A percentile compares a stretch with the other conserved stretches of the same genome.
Evolutionary conservation across 2,113 vertebrate species (phyloP).

Genomic region (Vulpes vulpes): DNA sequence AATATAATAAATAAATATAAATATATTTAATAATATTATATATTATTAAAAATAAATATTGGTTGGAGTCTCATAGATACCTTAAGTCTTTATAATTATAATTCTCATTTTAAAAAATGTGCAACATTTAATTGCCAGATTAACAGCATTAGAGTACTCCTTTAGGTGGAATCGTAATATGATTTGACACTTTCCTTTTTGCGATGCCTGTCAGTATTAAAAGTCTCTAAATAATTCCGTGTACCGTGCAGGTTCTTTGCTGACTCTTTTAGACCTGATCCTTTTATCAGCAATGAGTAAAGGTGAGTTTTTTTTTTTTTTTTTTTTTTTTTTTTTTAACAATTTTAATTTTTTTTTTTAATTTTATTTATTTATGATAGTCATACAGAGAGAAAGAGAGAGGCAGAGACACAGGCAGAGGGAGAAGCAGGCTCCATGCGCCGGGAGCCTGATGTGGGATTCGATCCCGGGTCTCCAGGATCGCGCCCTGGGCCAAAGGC

Average conservation of each 20-base stretch:
- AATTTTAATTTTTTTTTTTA: too few species aligned
- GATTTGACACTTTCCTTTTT: rapidly evolving
- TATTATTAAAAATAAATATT: conserved; percentile 49
- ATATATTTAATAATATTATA: too few species aligned
- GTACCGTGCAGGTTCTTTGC: neutral
- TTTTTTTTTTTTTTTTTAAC: too few species aligned
- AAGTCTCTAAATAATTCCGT: neutral
- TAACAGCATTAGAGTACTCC: neutral
- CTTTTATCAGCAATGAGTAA: neutral
- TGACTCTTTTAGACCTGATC: neutral
- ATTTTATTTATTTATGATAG: too few species aligned
- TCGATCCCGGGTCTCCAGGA: too few species aligned
- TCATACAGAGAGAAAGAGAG: too few species aligned
- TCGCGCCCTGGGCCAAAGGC: too few species aligned
- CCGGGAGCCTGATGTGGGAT: too few species aligned
- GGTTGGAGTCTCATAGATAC: conserved; percentile 42
- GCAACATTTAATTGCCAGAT: conserved; percentile 62
- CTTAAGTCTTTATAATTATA: conserved; percentile 51
- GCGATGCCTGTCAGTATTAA: neutral
- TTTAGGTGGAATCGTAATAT: neutral
- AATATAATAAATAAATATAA: too few species aligned
- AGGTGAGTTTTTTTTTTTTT: neutral
- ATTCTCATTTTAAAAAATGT: conserved; percentile 34
- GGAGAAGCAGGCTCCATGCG: too few species aligned
- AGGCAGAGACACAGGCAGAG: too few species aligned